Conservation (phyloP, 2,113 vertebrate genomes). For the Chunga burmeisteri region DNA sequence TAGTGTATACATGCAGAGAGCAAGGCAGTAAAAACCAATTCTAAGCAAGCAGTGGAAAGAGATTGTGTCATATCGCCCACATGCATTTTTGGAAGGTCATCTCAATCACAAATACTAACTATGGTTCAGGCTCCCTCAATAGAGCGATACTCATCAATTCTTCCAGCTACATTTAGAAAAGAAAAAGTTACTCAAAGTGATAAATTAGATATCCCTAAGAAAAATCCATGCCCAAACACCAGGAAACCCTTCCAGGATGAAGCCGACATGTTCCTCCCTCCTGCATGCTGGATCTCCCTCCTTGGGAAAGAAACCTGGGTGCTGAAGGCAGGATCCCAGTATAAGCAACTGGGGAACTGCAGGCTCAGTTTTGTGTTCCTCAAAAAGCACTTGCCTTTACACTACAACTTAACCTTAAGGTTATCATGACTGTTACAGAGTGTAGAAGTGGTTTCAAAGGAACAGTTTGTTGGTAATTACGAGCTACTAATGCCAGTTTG, state of each 20-base stretch:
- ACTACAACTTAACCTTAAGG: neutral
- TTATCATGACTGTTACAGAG: neutral
- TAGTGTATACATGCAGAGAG: neutral
- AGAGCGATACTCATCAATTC: neutral
- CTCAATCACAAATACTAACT: neutral
- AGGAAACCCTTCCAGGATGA: neutral
- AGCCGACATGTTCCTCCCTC: neutral
- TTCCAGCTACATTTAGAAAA: neutral
- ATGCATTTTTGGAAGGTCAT: neutral
- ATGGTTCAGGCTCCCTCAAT: neutral
- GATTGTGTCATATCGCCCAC: neutral
- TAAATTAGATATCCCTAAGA: neutral
- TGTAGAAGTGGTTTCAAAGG: neutral
- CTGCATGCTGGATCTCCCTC: neutral
- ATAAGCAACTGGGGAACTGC: neutral
- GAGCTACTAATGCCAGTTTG: neutral
- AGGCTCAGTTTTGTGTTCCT: neutral
- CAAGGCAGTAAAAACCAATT: neutral
- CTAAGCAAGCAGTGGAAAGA: neutral
- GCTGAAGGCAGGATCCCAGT: neutral
- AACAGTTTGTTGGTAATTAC: neutral
- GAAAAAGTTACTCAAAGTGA: neutral
- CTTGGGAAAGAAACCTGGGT: neutral
- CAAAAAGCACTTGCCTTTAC: neutral
- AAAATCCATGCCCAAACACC: neutral